These are phyloP conservation scores for Trichopoda pennipes DNA, from an alignment of 2,888 invertebrate genomes.

Conservation along the genomic window DNA sequence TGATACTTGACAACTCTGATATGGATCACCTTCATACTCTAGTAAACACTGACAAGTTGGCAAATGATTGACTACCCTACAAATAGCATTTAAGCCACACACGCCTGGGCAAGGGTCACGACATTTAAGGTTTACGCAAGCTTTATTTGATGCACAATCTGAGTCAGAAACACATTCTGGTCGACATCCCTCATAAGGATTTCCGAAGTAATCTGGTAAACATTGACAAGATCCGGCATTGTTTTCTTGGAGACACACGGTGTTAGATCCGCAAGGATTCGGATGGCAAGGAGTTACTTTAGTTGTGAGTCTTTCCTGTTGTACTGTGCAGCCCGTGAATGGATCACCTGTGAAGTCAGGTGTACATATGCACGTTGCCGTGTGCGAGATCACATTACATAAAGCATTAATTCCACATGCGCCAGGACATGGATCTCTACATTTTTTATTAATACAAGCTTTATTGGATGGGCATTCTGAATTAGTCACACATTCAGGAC, in stretches of 20 bases:
- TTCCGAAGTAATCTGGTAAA: constrained; percentile 84
- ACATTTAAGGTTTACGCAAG: constrained; percentile 88
- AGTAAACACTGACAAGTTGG: constrained; percentile 86
- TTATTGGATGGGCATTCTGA: constrained; percentile 86
- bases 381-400: constrained; percentile 84
- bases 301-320: constrained; percentile 75
- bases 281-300: constrained; percentile 83
- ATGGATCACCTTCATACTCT: constrained; percentile 90
- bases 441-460: constrained; percentile 87
- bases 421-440: constrained; percentile 87
- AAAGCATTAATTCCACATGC: constrained; percentile 83
- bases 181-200: constrained; percentile 87
- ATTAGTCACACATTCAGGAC: constrained; percentile 87
- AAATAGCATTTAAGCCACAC: constrained; percentile 87
- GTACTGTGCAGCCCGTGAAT: constrained; percentile 82
- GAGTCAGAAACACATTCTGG: constrained; percentile 90
- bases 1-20: constrained; percentile 83
- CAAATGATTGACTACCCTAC: constrained; percentile 87
- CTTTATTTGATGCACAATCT: constrained; percentile 87
- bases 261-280: constrained; percentile 86
- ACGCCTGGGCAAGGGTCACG: constrained; percentile 89
- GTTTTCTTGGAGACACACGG: constrained; percentile 85
- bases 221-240: constrained; percentile 87
- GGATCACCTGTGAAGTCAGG: constrained; percentile 87
- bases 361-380: constrained; percentile 83